A percentile compares a stretch with the other conserved stretches of the same genome.
Evolutionary conservation across 2,113 vertebrate genomes (phyloP).

Genomic region (Pogona vitticeps): DNA sequence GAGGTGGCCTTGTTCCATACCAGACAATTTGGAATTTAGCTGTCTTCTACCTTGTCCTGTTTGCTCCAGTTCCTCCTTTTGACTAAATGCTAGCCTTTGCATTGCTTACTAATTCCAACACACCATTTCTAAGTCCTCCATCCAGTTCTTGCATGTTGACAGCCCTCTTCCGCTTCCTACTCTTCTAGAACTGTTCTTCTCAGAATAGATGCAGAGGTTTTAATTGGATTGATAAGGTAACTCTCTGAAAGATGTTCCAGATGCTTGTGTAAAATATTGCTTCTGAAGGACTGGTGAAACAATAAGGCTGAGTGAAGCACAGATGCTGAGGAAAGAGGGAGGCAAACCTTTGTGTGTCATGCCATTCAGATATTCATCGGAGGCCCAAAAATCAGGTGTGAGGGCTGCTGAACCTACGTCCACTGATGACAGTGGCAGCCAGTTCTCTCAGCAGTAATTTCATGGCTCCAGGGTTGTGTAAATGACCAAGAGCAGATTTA

Average conservation of each 20-base stretch:
- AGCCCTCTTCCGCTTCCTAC: not conserved
- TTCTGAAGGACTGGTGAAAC: not conserved
- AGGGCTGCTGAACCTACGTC: too few species aligned
- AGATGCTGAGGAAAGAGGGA: not conserved
- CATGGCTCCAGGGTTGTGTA: too few species aligned
- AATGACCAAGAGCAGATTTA: too few species aligned
- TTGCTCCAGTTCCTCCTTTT: not conserved
- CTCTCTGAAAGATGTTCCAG: not conserved
- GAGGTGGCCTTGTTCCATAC: not conserved
- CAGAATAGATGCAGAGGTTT: not conserved
- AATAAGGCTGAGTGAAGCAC: not conserved
- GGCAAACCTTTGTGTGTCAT: too few species aligned
- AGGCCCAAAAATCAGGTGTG: too few species aligned
- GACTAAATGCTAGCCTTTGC: not conserved
- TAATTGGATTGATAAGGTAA: not conserved
- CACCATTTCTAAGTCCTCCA: rapidly evolving
- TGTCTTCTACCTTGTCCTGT: too few species aligned
- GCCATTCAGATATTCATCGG: too few species aligned
- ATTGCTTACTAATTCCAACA: not conserved
- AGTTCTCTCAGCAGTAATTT: too few species aligned
- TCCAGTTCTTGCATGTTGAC: not conserved
- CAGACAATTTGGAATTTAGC: too few species aligned
- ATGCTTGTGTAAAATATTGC: constrained; percentile 8
- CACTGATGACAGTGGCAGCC: too few species aligned
- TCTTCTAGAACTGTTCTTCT: constrained; percentile 1